phyloP scores from a whole-genome alignment of 2,113 vertebrate genomes.

The Rhinolophus sinicus region DNA sequence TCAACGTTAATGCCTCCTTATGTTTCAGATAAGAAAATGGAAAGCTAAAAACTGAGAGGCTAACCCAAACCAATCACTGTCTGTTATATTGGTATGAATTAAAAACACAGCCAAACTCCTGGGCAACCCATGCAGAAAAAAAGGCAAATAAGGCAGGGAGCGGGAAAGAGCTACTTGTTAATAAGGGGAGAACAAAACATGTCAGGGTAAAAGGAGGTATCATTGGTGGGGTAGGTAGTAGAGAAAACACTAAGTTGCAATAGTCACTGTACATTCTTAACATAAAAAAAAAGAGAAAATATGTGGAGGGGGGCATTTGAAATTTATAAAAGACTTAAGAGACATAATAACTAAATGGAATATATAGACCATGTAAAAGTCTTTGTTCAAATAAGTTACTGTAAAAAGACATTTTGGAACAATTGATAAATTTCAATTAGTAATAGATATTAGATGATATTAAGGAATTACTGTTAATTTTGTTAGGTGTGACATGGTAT shows the following conservation, averaged over 20 bases:
- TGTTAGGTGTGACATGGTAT: not conserved
- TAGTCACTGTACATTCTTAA: not conserved
- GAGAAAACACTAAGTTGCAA: not conserved
- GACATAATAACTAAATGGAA: not conserved
- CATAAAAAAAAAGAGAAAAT: not conserved
- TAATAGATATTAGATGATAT: not conserved
- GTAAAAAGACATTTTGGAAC: not conserved
- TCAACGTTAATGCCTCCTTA: not conserved
- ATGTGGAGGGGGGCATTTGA: not conserved
- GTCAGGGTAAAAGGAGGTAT: not conserved
- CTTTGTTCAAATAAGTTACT: slow-evolving; percentile 41
- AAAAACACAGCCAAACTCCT: slow-evolving; percentile 27
- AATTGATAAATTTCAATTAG: slow-evolving; percentile 23
- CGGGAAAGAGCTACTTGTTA: not conserved
- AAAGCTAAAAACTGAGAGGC: slow-evolving; percentile 44
- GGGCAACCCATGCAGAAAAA: not conserved
- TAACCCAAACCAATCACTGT: slow-evolving; percentile 18
- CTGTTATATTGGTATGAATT: not conserved
- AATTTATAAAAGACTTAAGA: slow-evolving; percentile 21
- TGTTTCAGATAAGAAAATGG: slow-evolving; percentile 21
- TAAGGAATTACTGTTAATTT: not conserved
- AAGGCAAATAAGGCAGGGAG: not conserved
- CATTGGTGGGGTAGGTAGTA: not conserved
- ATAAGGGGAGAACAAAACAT: not conserved
- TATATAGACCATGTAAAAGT: not conserved